A percentile compares a stretch with the other conserved stretches of the same genome.
Evolutionary conservation across 2,797 vertebrate species (phyloP).

Genomic region (Clarias laeviceps): DNA sequence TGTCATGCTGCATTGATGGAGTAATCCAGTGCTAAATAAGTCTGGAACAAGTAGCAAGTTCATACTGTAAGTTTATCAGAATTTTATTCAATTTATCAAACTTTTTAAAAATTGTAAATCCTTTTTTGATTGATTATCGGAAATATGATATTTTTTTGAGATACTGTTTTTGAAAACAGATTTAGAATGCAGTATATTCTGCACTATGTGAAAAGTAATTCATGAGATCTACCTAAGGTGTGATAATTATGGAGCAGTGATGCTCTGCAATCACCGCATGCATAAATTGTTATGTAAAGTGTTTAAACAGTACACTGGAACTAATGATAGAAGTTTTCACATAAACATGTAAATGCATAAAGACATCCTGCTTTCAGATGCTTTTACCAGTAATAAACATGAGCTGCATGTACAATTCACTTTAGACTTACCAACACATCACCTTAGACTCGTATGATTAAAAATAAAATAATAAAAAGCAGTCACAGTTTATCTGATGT

Average conservation of each 20-base stretch:
- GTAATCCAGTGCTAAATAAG: too few species aligned
- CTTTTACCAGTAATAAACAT: background rate
- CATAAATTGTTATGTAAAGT: background rate
- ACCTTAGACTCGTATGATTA: background rate
- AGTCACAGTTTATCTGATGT: slow-evolving; percentile 37
- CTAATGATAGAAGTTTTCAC: background rate
- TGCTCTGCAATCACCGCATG: background rate
- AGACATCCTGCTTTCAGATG: background rate
- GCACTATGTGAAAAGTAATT: background rate
- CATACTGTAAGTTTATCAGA: too few species aligned
- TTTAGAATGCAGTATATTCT: too few species aligned
- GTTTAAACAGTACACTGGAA: background rate
- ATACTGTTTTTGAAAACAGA: too few species aligned
- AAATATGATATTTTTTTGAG: too few species aligned
- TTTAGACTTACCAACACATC: background rate
- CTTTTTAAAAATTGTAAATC: too few species aligned
- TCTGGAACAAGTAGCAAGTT: too few species aligned
- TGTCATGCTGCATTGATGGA: too few species aligned
- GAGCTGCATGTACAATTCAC: background rate
- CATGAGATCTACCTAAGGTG: background rate
- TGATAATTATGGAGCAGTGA: background rate
- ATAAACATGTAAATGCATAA: background rate
- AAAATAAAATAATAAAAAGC: slow-evolving; percentile 26
- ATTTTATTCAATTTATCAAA: too few species aligned
- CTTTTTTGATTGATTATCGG: too few species aligned